phyloP scores from a whole-genome alignment of 2,888 invertebrate species.

The Asteroscopus sphinx region DNA sequence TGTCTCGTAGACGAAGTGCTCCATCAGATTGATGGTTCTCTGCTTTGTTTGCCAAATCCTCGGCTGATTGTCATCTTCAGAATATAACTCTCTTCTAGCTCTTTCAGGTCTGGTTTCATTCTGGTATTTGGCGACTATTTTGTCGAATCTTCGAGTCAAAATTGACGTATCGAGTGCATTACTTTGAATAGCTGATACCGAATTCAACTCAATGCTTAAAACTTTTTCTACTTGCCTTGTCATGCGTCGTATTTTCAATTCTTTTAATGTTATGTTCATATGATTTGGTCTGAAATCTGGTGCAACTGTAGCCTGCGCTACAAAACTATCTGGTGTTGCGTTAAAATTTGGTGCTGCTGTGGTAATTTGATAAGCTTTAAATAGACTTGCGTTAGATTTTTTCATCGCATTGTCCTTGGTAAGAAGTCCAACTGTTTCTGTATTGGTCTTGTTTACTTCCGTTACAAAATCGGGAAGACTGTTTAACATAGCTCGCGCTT shows the following conservation, averaged over 20 bases:
- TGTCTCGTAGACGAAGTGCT: conserved; percentile 67
- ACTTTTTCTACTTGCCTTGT: conserved; percentile 41
- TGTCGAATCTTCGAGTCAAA: conserved; percentile 58
- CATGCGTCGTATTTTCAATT: conserved; percentile 36
- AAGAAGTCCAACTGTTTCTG: accelerated
- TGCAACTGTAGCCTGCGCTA: conserved; percentile 4
- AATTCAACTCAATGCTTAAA: conserved; percentile 26
- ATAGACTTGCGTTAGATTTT: not conserved
- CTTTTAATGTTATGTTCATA: conserved; percentile 31
- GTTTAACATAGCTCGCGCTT: conserved; percentile 6
- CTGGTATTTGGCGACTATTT: not conserved
- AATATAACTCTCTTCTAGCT: not conserved
- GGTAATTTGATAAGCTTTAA: not conserved
- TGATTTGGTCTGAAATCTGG: conserved; percentile 2
- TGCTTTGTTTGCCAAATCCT: not conserved
- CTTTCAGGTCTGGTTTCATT: accelerated
- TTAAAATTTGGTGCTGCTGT: not conserved
- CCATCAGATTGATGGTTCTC: conserved; percentile 45
- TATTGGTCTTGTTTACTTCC: not conserved
- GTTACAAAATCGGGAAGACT: not conserved
- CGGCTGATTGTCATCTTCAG: accelerated
- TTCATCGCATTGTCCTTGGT: not conserved
- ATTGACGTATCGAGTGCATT: conserved; percentile 49
- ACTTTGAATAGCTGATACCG: conserved; percentile 52
- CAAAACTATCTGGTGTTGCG: conserved; percentile 8